phyloP scores from a whole-genome alignment of 2,113 vertebrate species.

The Cathartes aura region DNA sequence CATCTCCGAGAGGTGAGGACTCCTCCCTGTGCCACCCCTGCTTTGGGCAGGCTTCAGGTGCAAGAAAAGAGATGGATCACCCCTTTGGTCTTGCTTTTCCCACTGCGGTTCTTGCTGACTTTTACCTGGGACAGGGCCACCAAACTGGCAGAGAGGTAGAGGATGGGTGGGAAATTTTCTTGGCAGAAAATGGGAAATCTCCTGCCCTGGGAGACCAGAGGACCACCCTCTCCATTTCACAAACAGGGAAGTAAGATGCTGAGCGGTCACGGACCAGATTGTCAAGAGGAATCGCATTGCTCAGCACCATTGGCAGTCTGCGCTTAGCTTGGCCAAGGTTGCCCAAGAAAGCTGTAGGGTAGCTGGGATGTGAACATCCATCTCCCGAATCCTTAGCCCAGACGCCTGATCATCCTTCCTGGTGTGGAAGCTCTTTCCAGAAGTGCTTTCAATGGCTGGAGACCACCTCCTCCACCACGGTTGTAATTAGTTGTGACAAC shows the following conservation, averaged over 20 bases:
- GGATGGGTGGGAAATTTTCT: not conserved
- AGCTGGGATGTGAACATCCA: not conserved
- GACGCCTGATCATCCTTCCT: not conserved
- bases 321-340: not conserved
- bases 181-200: not conserved
- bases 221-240: not conserved
- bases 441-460: not conserved
- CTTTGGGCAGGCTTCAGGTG: not conserved
- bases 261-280: not conserved
- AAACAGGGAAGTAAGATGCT: not conserved
- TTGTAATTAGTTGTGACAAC: not conserved
- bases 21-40: not conserved
- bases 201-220: not conserved
- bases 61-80: not conserved
- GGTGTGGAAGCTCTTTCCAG: not conserved
- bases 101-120: rapidly evolving
- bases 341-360: not conserved
- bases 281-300: not conserved
- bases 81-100: not conserved
- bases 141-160: not conserved
- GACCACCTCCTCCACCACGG: not conserved
- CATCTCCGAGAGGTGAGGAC: not conserved
- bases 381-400: not conserved
- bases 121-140: not conserved
- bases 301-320: not conserved